Evolutionary conservation across 2,888 invertebrate species (phyloP).

Genomic region (Chouioia cunea): DNA sequence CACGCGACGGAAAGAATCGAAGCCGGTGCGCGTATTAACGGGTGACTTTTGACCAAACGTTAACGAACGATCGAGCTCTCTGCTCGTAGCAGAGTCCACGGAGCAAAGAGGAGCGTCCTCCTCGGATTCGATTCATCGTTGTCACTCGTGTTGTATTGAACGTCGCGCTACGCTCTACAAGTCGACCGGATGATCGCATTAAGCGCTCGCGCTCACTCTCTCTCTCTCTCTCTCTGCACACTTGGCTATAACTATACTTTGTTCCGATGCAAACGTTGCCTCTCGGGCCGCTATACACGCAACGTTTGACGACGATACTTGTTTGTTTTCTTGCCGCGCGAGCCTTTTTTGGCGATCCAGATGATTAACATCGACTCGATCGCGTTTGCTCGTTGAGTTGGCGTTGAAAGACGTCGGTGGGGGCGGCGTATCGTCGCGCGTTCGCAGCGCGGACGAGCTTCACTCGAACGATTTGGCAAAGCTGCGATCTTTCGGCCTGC

Average conservation of each 20-base stretch:
- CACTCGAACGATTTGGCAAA: too few species aligned
- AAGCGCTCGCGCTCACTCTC: conserved; percentile 6
- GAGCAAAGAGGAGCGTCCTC: not conserved
- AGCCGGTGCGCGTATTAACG: too few species aligned
- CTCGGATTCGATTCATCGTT: conserved; percentile 25
- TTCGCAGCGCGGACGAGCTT: too few species aligned
- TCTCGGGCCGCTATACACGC: not conserved
- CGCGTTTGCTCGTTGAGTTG: too few species aligned
- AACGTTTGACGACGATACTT: not conserved
- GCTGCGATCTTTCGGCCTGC: too few species aligned
- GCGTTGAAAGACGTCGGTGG: too few species aligned
- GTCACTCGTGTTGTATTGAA: conserved; percentile 16
- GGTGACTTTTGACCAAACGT: too few species aligned
- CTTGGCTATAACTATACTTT: not conserved
- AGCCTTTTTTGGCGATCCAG: not conserved
- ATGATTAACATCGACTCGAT: conserved; percentile 3
- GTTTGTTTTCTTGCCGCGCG: not conserved
- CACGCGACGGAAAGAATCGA: too few species aligned
- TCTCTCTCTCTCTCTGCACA: too few species aligned
- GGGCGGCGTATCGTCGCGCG: too few species aligned
- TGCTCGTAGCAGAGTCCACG: not conserved
- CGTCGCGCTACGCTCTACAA: conserved; percentile 4
- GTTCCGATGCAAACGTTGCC: not conserved
- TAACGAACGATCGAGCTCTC: not conserved
- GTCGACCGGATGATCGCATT: conserved; percentile 35